Conservation (phyloP, 53 echinoderm and acorn worm genomes). For the Mesocentrotus franciscanus region DNA sequence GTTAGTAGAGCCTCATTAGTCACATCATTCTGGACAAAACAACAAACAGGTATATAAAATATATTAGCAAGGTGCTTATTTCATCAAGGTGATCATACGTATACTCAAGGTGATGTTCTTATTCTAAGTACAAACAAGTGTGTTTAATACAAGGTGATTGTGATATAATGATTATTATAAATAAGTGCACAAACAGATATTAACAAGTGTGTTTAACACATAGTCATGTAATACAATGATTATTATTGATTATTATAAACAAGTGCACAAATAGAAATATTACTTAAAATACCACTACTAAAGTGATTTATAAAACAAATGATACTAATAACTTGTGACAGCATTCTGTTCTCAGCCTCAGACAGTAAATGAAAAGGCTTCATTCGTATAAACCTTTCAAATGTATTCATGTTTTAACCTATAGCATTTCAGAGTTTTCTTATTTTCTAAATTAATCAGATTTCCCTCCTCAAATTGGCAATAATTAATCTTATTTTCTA, state of each 20-base stretch:
- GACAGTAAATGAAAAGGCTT: not conserved
- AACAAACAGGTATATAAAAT: not conserved
- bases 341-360: not conserved
- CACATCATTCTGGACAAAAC: not conserved
- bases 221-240: no score
- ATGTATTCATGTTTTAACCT: no score
- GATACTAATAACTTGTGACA: not conserved
- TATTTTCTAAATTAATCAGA: no score
- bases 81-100: not conserved
- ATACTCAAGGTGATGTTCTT: no score
- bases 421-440: no score
- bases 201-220: no score
- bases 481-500: no score
- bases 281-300: not conserved
- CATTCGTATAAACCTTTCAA: not conserved
- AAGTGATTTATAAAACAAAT: not conserved
- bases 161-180: not conserved
- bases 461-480: no score
- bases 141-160: not conserved
- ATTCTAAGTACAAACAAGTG: not conserved
- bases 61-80: not conserved
- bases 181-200: not conserved
- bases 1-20: not conserved
- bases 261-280: not conserved
- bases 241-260: not conserved